Base-by-base conservation (phyloP, 2,113 vertebrate species). In the Vanacampus margaritifer region DNA sequence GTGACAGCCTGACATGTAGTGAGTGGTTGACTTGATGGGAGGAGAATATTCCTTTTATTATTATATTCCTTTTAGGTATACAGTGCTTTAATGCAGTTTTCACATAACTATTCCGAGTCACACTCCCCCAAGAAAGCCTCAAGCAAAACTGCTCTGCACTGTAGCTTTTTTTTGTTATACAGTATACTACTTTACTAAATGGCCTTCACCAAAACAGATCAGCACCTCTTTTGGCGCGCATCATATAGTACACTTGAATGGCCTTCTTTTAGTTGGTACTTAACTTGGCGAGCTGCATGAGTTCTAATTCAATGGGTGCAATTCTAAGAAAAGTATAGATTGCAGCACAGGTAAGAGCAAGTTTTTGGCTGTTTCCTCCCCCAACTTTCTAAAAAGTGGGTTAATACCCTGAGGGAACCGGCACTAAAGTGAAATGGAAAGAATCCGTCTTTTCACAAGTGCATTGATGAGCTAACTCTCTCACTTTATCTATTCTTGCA, bases 241-340 rank as follows among this genome's bases (percentile, higher is more conserved):
- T 10, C 16, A 59, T 65, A 17, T 17, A 19, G n/a, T 14, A 3
- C 73, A 69, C 19, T 67, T 73, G 69, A 84, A 86, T 79, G 83
- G 57, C 67, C 53, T 67, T 75, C 50, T 71, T 83, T 69, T 79
- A n/a, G 80, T 77, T 71, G 45, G 7, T 19, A 7, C 54, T 73
- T 81, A 76, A 67, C 69, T 78, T 79, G 67, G 66, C 58, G 19
- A 56, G 69, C 26, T 79, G 79, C 74, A 79, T 79, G 73, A 73
- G 63, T 41, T 48, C 3, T 10, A 16, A 28, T 67, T 43, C 17
- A 0, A 2, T 21, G n/a, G 43, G 23, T 65, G 13, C 12, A 71
- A 61, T 57, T 76, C 58, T 7, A 0, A 64, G 26, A 67, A 63
- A 68, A 63, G 50, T 45, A 53, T 5, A 8, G 36, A 73, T 78